Conservation (phyloP, 2,797 vertebrate genomes). For the Schizopygopsis pylzovi region DNA sequence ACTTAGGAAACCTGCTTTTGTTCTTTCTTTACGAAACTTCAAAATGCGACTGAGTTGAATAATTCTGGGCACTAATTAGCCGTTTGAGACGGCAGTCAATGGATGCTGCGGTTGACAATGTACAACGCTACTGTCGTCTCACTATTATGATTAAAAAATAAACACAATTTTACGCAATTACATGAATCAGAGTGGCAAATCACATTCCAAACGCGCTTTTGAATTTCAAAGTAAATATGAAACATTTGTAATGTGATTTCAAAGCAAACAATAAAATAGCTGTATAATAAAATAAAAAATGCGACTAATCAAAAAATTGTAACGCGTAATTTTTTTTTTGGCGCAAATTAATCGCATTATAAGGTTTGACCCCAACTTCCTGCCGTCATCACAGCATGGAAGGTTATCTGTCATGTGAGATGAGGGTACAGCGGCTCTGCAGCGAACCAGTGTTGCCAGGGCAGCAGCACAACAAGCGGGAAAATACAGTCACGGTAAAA, state of each 20-base stretch:
- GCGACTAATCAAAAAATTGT: no score
- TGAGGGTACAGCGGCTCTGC: no score
- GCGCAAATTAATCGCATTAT: no score
- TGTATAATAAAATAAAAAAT: no score
- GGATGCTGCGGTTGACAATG: neutral
- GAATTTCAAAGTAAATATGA: neutral
- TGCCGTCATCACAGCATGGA: no score
- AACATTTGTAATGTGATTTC: neutral
- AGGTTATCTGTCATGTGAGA: no score
- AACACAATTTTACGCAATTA: neutral
- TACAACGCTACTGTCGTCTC: neutral
- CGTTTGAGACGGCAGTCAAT: neutral
- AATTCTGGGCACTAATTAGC: constrained; percentile 15
- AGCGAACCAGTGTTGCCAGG: no score
- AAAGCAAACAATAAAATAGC: neutral
- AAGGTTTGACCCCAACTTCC: no score
- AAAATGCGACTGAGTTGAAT: neutral
- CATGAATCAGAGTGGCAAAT: neutral
- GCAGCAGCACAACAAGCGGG: no score
- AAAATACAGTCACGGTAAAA: no score
- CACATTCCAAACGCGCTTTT: neutral
- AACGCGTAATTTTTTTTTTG: no score
- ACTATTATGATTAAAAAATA: neutral
- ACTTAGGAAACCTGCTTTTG: neutral
- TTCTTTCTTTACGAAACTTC: constrained; percentile 6